Evolutionary conservation across 2,113 vertebrate species (phyloP), one percentile per base, ranked within the genome.

Genomic region (Bubalus kerabau): DNA sequence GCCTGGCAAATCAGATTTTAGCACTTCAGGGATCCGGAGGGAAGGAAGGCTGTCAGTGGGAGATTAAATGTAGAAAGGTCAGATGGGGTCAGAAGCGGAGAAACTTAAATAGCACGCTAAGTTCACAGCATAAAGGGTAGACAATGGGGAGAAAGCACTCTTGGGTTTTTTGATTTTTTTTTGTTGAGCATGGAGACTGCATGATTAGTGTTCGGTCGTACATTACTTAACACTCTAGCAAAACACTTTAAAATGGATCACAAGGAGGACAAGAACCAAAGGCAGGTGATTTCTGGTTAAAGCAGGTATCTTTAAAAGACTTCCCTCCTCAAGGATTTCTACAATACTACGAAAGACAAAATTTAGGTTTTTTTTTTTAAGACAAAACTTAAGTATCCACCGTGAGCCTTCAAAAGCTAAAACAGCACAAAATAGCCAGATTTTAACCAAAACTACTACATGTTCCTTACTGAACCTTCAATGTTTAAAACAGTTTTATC

Each of bases 31-130:
- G 90, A n/a, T 16, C 6, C 0, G 21, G 26, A 59, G 56, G 32
- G 54, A 87, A 84, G 80, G 84, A 43, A 57, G 64, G 82, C 11
- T 1, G 46, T 40, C 36, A 6, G 26, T 19, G 12, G 59, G 43
- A 97, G 91, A 95, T 60, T 43, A 91, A 85, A 60, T n/a, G n/a
- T 40, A 30, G 59, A 89, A 91, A 83, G 56, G 94, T 95, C 90
- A 86, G 67, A 40, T 17, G 36, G 80, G 88, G 91, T 84, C 80
- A 81, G 57, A 67, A 7, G 8, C 1, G 28, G 71, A 91, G 21
- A 54, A 30, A 12, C 82, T 60, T 32, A 67, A 11, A 11, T 19
- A 32, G 40, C 87, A 83, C 0, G 4, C 28, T 36, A 62, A 36
- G 59, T 40, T 36, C 57, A 81, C 24, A 86, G 67, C 1, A 2